Evolutionary conservation across 2,797 vertebrate species (phyloP), one percentile per base, ranked within the genome.

Genomic region (Morus bassanus): DNA sequence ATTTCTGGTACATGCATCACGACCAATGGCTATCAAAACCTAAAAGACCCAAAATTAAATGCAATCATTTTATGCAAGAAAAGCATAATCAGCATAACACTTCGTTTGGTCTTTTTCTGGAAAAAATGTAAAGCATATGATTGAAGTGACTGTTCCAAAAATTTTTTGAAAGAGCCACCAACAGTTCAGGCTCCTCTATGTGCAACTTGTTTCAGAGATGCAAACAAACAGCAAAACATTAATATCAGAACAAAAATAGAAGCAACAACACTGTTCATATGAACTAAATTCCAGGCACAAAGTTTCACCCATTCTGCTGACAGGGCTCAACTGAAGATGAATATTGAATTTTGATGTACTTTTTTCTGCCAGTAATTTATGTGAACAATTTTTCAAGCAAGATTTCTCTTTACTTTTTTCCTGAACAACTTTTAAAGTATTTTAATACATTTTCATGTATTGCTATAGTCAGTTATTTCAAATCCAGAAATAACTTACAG

Each of bases 1-100:
- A 88, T 98, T 99, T 95, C 98, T 98, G 15, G 99, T 99, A 97
- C 99, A 99, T 1, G 99, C 98, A 30, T 99, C 99, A 91, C 99
- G 98, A 46, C 99, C 99, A 78, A 99, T 96, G 5, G 99, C 99
- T 85, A 99, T 97, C 96, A 99, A 97, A 89, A 99, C 99, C 99
- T 99, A 76, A 43, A 93, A 93, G 53, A 77, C 54, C 53, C 54
- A 41, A 43, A 75, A 63, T 53, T 35, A 85, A 39, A 75, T 43
- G 14, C 4, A 79, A 0, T 35, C 33, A 54, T 33, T 67, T 82
- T 41, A 85, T 14, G 8, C 28, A 76, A 85, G 31, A 30, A 22
- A 85, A 85, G 12, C 3, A 3, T 25, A 73, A 46, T 21, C 22
- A 73, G 30, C 8, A 2, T 21, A 75, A 70, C 1, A 85, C 11